phyloP scores from a whole-genome alignment of 1,140 invertebrate species.

The Drosophila sechellia region DNA sequence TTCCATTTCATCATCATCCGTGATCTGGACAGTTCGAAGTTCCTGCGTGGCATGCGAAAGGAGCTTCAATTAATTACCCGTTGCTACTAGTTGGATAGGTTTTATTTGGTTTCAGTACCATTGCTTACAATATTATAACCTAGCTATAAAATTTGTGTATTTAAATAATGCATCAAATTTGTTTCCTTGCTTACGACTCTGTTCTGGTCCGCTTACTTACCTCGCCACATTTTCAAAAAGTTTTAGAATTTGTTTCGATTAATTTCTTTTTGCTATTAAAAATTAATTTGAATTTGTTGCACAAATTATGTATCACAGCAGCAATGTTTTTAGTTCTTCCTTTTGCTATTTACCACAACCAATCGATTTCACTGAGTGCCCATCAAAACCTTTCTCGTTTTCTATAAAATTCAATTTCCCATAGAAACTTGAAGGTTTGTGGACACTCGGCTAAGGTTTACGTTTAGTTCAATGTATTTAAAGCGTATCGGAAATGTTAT shows the following conservation, averaged over 20 bases:
- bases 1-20: constrained; percentile 86
- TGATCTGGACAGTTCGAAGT: constrained; percentile 90
- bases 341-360: constrained; percentile 63
- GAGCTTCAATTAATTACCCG: constrained; percentile 3
- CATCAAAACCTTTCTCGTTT: constrained; percentile 47
- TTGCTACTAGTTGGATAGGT: constrained; percentile 6
- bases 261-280: constrained; percentile 29
- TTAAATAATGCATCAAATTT: constrained; percentile 66
- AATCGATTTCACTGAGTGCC: constrained; percentile 49
- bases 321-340: constrained; percentile 37
- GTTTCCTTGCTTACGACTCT: constrained; percentile 39
- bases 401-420: constrained; percentile 5
- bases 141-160: constrained; percentile 69
- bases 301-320: constrained; percentile 30
- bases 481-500: constrained; percentile 65
- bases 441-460: constrained; percentile 58
- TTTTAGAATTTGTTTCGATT: constrained; percentile 44
- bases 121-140: constrained; percentile 52
- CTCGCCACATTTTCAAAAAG: constrained; percentile 63
- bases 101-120: constrained; percentile 13
- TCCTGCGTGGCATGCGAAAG: constrained; percentile 87
- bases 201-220: constrained; percentile 72
- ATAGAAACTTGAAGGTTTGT: constrained; percentile 27
- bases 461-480: constrained; percentile 57
- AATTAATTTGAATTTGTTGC: constrained; percentile 49